Percentiles rank a stretch among this genome's conserved stretches.
These are phyloP conservation scores for Phrynosoma blainvillii DNA, from an alignment of 2,113 vertebrate species.

Conservation along the genomic window DNA sequence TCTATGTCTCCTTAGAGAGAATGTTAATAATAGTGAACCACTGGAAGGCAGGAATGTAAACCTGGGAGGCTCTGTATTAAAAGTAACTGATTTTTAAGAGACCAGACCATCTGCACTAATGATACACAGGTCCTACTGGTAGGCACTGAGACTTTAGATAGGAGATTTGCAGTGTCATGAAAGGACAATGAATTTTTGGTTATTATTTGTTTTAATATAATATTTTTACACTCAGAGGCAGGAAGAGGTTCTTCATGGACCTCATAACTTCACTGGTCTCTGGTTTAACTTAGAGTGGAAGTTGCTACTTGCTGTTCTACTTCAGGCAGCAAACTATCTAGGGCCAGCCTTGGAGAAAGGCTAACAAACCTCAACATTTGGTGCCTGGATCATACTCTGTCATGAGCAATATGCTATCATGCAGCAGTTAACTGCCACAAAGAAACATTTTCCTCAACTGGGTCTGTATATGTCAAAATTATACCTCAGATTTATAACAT, in stretches of 20 bases:
- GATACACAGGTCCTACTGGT: neutral
- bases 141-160: neutral
- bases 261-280: neutral
- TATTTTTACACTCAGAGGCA: neutral
- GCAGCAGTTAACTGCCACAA: neutral
- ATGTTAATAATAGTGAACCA: neutral
- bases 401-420: neutral
- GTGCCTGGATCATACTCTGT: neutral
- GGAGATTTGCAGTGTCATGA: neutral
- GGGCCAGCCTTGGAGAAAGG: neutral
- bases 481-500: neutral
- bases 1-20: neutral
- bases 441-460: neutral
- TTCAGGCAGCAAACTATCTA: neutral
- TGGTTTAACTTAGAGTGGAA: no score
- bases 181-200: neutral
- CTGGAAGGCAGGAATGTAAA: neutral
- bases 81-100: neutral
- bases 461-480: neutral
- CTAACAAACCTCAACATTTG: neutral
- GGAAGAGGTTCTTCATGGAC: neutral
- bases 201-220: neutral
- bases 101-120: neutral
- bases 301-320: neutral
- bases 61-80: neutral